Conservation (phyloP, 1,140 invertebrate species). For the Monochamus saltuarius region DNA sequence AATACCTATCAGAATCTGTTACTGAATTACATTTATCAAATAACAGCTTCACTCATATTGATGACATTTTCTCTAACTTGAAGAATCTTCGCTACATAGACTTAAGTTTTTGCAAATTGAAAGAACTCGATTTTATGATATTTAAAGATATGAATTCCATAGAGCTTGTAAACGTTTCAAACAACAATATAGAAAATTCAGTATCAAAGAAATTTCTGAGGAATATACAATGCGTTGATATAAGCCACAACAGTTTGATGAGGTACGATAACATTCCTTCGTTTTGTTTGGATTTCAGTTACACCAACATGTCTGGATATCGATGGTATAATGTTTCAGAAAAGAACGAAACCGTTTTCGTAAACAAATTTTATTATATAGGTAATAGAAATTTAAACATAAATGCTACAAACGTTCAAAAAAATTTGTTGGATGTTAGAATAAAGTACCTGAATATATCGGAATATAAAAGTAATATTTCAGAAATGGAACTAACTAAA, state of each 20-base stretch:
- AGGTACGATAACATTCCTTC: constrained; percentile 17
- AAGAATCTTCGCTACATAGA: constrained; percentile 4
- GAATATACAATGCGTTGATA: constrained; percentile 12
- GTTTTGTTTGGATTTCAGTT: constrained; percentile 10
- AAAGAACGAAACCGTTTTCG: constrained; percentile 7
- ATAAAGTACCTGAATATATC: constrained; percentile 13
- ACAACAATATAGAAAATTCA: constrained; percentile 11
- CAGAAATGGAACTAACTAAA: neutral
- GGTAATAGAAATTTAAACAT: constrained; percentile 5
- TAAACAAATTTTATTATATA: constrained; percentile 8
- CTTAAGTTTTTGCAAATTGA: constrained; percentile 1
- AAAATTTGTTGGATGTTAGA: neutral
- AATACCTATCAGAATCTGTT: neutral
- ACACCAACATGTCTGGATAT: constrained; percentile 8
- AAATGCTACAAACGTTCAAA: constrained; percentile 3
- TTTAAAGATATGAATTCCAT: constrained; percentile 8
- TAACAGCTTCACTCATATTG: neutral
- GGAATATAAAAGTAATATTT: neutral
- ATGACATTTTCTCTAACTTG: neutral
- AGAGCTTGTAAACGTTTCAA: constrained; percentile 6
- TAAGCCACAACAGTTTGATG: constrained; percentile 9
- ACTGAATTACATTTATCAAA: constrained; percentile 3
- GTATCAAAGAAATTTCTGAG: constrained; percentile 10
- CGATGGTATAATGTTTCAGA: constrained; percentile 11
- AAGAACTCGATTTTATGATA: constrained; percentile 5